Evolutionary conservation across 2,888 invertebrate species (phyloP).

Genomic region (Metalampra italica): DNA sequence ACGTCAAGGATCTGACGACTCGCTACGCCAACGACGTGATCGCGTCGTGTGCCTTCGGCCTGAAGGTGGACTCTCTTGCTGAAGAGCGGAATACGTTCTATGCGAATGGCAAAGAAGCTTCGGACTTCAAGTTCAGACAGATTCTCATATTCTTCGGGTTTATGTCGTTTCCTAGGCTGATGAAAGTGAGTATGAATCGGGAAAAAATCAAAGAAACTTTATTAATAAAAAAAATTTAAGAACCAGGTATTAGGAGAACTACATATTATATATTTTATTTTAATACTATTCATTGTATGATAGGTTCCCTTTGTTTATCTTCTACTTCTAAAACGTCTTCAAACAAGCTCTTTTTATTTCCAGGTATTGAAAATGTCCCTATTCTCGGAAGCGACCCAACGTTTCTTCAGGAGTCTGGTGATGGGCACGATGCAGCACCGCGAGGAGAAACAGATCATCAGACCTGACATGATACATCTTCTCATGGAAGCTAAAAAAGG

Average conservation of each 20-base stretch:
- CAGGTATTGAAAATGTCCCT: constrained; percentile 31
- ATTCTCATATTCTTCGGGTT: constrained; percentile 19
- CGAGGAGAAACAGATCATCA: constrained; percentile 44
- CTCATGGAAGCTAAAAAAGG: constrained; percentile 75
- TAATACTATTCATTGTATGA: too few relatives aligned
- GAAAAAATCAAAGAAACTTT: neutral
- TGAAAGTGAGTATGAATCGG: constrained; percentile 15
- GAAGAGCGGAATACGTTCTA: constrained; percentile 74
- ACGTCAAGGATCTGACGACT: constrained; percentile 57
- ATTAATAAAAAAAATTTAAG: too few relatives aligned
- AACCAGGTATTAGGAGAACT: too few relatives aligned
- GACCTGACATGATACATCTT: constrained; percentile 76
- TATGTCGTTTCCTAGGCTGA: constrained; percentile 17
- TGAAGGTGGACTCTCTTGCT: constrained; percentile 71
- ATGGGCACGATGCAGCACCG: constrained; percentile 53
- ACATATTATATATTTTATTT: too few relatives aligned
- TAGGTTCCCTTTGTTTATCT: too few relatives aligned
- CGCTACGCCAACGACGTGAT: constrained; percentile 70
- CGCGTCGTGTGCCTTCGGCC: constrained; percentile 67
- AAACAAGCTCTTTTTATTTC: constrained; percentile 1
- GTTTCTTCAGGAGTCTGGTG: constrained; percentile 53
- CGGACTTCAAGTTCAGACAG: constrained; percentile 29
- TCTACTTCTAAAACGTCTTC: neutral
- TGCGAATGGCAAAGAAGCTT: constrained; percentile 60
- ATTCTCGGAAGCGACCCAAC: constrained; percentile 22